Percentiles rank a stretch among this genome's conserved stretches.
These are phyloP conservation scores for Vanacampus margaritifer DNA, from an alignment of 2,113 vertebrate species.

Conservation along the genomic window DNA sequence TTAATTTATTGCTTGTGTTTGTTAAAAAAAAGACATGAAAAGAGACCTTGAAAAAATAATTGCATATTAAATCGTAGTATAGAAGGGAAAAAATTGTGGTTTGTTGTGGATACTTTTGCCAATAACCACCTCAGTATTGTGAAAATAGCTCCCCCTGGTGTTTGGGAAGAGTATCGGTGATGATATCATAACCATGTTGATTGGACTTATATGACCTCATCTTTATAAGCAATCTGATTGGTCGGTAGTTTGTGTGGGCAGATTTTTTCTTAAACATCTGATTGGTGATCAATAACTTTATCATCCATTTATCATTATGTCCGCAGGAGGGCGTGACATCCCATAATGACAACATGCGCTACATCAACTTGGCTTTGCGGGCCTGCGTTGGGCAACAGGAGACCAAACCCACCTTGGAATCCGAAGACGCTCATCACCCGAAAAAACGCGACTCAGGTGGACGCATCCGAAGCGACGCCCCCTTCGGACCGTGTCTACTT, in stretches of 20 bases:
- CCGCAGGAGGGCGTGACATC: slow-evolving; percentile 77
- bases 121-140: too few species aligned
- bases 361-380: slow-evolving; percentile 80
- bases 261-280: neutral
- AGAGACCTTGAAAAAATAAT: too few species aligned
- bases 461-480: slow-evolving; percentile 26
- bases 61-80: too few species aligned
- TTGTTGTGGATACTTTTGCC: too few species aligned
- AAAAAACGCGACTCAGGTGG: slow-evolving; percentile 56
- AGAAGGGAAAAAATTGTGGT: too few species aligned
- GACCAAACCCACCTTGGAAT: neutral
- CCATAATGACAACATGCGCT: slow-evolving; percentile 83
- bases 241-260: neutral
- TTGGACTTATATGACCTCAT: too few species aligned
- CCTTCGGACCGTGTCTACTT: slow-evolving; percentile 80
- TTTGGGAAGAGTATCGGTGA: too few species aligned
- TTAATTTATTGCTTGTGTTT: too few species aligned
- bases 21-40: too few species aligned
- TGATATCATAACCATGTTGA: too few species aligned
- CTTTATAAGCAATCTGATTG: neutral
- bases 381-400: slow-evolving; percentile 59
- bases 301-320: too few species aligned
- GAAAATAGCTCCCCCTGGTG: too few species aligned
- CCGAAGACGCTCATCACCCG: neutral
- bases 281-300: neutral